Evolutionary conservation across 1,140 invertebrate species (phyloP).

Genomic region (Cydia splendana): DNA sequence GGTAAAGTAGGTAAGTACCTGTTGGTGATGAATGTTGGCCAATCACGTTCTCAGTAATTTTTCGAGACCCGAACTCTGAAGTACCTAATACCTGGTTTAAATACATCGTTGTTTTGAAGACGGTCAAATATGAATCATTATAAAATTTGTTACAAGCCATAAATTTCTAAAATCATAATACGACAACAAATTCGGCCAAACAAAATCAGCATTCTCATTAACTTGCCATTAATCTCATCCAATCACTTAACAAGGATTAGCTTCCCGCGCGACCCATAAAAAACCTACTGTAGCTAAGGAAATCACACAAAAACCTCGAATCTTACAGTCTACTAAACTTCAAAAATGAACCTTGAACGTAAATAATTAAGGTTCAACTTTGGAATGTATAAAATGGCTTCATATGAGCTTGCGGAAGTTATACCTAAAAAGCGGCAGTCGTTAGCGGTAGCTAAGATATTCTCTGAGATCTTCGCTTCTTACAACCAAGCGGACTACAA

Average conservation of each 20-base stretch:
- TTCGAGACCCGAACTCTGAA: no score
- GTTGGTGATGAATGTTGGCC: no score
- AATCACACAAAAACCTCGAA: neutral
- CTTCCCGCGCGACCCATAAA: constrained; percentile 10
- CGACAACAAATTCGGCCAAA: constrained; percentile 21
- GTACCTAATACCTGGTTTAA: no score
- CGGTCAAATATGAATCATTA: neutral
- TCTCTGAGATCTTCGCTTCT: neutral
- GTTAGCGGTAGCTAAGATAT: constrained; percentile 16
- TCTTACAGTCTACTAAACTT: neutral
- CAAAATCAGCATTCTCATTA: constrained; percentile 10
- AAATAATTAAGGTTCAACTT: neutral
- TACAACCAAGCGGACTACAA: neutral
- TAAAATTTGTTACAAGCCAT: neutral
- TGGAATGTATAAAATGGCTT: neutral
- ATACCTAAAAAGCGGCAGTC: constrained; percentile 6
- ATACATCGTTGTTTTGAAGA: neutral
- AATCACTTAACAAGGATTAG: constrained; percentile 32
- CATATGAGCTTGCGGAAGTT: neutral
- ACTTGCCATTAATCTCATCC: constrained; percentile 8
- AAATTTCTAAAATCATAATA: constrained; percentile 12
- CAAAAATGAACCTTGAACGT: neutral
- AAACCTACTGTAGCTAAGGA: constrained; percentile 2
- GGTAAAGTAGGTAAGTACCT: no score
- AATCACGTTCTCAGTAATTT: no score